Base-by-base conservation (phyloP, 2,113 vertebrate species). In the Nipponia nippon region DNA sequence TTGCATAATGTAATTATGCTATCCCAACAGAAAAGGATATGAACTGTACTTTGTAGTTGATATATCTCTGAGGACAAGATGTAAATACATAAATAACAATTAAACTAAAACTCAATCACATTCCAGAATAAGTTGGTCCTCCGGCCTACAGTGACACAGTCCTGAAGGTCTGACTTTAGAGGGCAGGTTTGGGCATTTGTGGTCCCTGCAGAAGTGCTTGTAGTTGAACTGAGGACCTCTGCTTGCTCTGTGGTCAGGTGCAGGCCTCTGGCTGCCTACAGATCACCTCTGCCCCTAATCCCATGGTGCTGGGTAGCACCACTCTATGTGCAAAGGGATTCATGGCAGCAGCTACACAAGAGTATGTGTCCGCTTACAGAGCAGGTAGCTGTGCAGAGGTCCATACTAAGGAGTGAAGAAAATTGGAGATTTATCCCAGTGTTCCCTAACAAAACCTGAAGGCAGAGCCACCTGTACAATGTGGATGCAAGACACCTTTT, bases 281-380 rank as follows among this genome's bases (percentile, higher is more conserved):
- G 10, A 19, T 26, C 19, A 17, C n/a, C 34, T 26, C 32, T 66
- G 27, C 3, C 22, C 11, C 10, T 22, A 25, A 44, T 5, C 16
- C 30, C 38, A 27, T 2, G 6, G 10, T 3, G 6, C 2, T 30
- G 34, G 3, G 13, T 9, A 25, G 4, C 29, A n/a, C 47, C 40
- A 22, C 3, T 18, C 11, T 47, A 1, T 2, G 27, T 36, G 26
- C 22, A 53, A 23, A 12, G n/a, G 26, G 10, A 47, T 47, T 73
- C 2, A 1, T 21, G 15, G 26, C 18, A 72, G 34, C 13, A 78
- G 25, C 32, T 62, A 12, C 7, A 23, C 32, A 46, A 29, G 19
- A 36, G 4, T 7, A 11, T 36, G 21, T 56, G 44, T 26, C 49
- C 67, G 10, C 5, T 30, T 34, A 30, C 3, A 29, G 38, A n/a